Conservation (phyloP, 2,888 invertebrate species). For the Rhimphoctona megacephalus region DNA sequence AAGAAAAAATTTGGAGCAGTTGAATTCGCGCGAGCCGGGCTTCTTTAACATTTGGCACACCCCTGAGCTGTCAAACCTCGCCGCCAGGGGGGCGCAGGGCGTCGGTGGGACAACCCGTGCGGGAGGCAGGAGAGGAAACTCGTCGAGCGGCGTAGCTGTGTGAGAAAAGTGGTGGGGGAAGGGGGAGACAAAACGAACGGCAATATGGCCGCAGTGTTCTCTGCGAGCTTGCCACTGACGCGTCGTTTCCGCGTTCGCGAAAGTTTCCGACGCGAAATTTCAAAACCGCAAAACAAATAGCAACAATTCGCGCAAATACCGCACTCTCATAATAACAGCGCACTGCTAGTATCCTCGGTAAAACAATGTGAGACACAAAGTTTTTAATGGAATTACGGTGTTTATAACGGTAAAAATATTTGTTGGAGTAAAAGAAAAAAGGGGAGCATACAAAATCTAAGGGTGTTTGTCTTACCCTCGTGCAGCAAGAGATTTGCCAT, state of each 20-base stretch:
- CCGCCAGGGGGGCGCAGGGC: constrained; percentile 61
- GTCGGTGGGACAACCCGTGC: constrained; percentile 15
- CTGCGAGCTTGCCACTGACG: constrained; percentile 75
- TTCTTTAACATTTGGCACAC: constrained; percentile 55
- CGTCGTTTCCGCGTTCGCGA: constrained; percentile 69
- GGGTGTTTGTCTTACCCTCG: constrained; percentile 79
- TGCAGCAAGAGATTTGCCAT: constrained; percentile 76
- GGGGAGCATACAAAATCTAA: constrained; percentile 18
- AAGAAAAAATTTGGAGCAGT: neutral
- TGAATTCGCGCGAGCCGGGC: constrained; percentile 49
- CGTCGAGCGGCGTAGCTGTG: constrained; percentile 25
- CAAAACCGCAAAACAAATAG: constrained; percentile 11
- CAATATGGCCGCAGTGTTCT: constrained; percentile 80
- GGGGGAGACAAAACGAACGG: constrained; percentile 71
- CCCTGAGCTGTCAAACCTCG: constrained; percentile 80
- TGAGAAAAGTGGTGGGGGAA: constrained; percentile 41
- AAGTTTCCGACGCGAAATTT: constrained; percentile 44
- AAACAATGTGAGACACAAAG: constrained; percentile 11
- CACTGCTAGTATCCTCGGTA: constrained; percentile 18
- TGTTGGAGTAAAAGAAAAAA: constrained; percentile 7
- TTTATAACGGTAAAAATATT: neutral
- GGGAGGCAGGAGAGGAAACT: constrained; percentile 13
- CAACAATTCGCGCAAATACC: constrained; percentile 1
- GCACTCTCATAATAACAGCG: neutral
- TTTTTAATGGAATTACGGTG: constrained; percentile 7